Base-by-base conservation (phyloP, 2,888 invertebrate species). In the Xestobium rufovillosum region DNA sequence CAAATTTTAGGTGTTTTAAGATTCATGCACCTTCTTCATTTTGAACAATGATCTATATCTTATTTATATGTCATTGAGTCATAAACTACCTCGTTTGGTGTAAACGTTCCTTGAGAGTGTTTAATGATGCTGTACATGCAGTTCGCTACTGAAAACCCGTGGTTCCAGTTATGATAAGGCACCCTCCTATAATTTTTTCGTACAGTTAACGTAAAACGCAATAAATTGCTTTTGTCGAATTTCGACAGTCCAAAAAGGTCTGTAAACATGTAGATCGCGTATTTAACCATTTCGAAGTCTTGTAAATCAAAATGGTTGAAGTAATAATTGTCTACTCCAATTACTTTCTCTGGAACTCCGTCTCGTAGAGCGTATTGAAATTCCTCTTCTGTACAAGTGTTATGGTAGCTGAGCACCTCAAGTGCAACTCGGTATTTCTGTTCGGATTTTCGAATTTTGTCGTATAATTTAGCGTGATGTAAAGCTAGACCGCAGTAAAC, bases 141-240 rank as follows among this genome's bases (percentile, higher is more conserved):
- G 53, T 89, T 85, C 2, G 88, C 87, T 0, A 89, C 89, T 0
- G 86, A 79, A 72, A 88, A 89, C 0, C 85, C 89, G 56, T 90
- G 89, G 14, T 81, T 80, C 78, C 88, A 90, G 60, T 89, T 90
- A 59, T 90, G 89, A 57, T 89, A 89, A 0, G 87, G 84, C 1
- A 88, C 86, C 15, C 77, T 68, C 4, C 89, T 70, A 58, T 90
- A 89, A 65, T 89, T 89, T 61, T 87, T 89, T 56, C 79, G 76
- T 2, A 89, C 87, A 0, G 88, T 89, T 48, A 89, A 59, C 2
- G 82, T 77, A 56, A 89, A 90, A 36, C 79, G 70, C 15, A 79
- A 71, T 34, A 88, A 60, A 31, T 77, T 76, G 45, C 74, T 75
- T 14, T 71, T 60, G 50, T 88, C 84, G 60, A 83, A 86, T 26